These are phyloP conservation scores for Chiridota heheva DNA, from an alignment of 35 echinoderm and acorn worm species.

Conservation along the genomic window DNA sequence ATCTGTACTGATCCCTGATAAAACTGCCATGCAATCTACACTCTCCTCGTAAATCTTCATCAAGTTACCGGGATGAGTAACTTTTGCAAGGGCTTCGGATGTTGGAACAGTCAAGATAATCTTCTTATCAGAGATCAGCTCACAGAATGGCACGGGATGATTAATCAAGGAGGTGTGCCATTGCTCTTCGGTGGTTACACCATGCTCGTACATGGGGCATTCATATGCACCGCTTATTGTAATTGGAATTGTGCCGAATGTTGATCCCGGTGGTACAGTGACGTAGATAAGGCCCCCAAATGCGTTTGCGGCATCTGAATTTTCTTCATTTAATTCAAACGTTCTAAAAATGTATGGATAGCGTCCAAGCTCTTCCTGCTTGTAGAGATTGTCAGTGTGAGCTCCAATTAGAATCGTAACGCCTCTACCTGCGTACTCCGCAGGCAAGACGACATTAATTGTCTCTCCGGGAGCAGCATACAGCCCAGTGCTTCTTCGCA, in stretches of 20 bases:
- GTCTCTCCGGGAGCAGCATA: background rate
- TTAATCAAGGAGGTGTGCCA: background rate
- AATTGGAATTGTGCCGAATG: background rate
- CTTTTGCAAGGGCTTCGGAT: background rate
- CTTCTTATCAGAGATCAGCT: background rate
- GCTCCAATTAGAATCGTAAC: background rate
- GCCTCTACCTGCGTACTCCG: background rate
- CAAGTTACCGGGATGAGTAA: background rate
- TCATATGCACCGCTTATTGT: background rate
- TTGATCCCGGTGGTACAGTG: background rate
- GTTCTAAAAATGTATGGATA: slow-evolving; percentile 1
- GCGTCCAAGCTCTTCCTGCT: background rate
- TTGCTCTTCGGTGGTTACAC: background rate
- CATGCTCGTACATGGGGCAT: background rate
- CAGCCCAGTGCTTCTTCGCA: no score
- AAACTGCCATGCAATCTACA: background rate
- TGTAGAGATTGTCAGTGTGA: background rate
- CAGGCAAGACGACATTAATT: background rate
- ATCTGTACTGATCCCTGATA: background rate
- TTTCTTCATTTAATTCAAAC: background rate
- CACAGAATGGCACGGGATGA: background rate
- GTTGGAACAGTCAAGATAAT: slow-evolving; percentile 14
- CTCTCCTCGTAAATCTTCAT: background rate
- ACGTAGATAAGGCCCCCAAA: slow-evolving; percentile 16
- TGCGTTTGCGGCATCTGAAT: background rate